Evolutionary conservation across 2,797 vertebrate genomes (phyloP), one percentile per base, ranked within the genome.

Genomic region (Liparis tanakae): DNA sequence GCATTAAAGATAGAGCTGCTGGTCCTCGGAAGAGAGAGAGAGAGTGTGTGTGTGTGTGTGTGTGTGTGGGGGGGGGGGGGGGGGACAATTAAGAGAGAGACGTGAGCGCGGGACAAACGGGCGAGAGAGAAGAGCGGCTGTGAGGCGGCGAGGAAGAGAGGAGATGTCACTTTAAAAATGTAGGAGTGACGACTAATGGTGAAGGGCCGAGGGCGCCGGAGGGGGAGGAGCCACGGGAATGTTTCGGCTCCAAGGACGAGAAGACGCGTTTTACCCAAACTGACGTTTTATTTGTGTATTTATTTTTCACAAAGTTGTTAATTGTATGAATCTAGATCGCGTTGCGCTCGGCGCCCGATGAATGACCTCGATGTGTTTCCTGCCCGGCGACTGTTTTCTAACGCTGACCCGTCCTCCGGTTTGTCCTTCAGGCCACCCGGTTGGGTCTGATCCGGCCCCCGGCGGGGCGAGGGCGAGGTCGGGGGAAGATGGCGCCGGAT

Each of bases 381-480:
- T 50, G 20, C 0, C 18, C 3, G 44, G 55, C 4, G 0, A 51
- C 59, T 14, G 4, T 30, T 39, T 56, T 14, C 3, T 33, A 59
- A 30, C 25, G 5, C 14, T 34, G 36, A 22, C 41, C 14, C 66
- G 18, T 68, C 20, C 33, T 80, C 30, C 3, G 75, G 0, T 44
- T 0, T 44, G 25, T 30, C n/a, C n/a, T n/a, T 30, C 25, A 99
- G 98, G 98, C 98, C 7, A 98, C 96, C 0, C 94, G 95, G 10
- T 88, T 99, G 83, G 97, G 97, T 71, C 95, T 99, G 69, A 93
- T 98, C 75, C 93, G 95, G 4, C 93, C 93, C 54, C 94, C 87
- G 0, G 66, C 91, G n/a, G 94, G 93, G 1, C 92, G 96, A 17
- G 94, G 96, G 8, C 91, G 96, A 17, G 98, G 96, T 6, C 93